Base-by-base conservation (phyloP, 2,797 vertebrate genomes). In the Threskiornis aethiopicus region DNA sequence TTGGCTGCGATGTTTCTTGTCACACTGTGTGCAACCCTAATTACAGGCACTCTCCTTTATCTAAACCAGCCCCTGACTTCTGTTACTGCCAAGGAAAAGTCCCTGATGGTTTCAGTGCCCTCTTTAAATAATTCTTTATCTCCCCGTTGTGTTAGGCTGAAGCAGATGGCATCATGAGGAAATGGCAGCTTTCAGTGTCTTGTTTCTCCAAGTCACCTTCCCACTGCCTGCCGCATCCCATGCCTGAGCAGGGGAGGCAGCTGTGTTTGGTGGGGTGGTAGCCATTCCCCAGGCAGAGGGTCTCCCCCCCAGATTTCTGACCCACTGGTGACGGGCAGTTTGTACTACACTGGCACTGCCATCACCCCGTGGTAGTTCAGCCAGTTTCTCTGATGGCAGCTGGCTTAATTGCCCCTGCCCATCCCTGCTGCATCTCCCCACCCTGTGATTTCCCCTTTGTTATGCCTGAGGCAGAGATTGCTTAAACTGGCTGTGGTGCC, bases 401-500 rank as follows among this genome's bases (percentile, higher is more conserved):
- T 69, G 73, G 35, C 54, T 95, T 70, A 82, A 35, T 61, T 59
- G 81, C 87, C 70, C 66, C 49, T 92, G 92, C 87, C 89, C 75
- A 20, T 90, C 81, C 75, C 67, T 90, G 55, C 54, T 82, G 28
- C 17, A 5, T 37, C 55, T 91, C 70, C 70, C 86, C 84, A 82
- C 90, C 92, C 81, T 76, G 42, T 57, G 77, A 66, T 73, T 95
- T 89, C 64, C 67, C 18, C 70, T 95, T 95, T 93, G 44, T 87
- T 90, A 58, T 64, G 87, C 96, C 93, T 87, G 31, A 11, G 86
- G 93, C 66, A 66, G 75, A 90, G 73, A 93, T 95, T 96, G 85
- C 90, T 93, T 90, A 95, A 96, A 84, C 33, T 54, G 41, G 37
- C 42, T 35, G 65, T 44, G 41, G 33, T 90, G 83, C 84, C 57